Evolutionary conservation across 2,888 invertebrate genomes (phyloP).

Genomic region (Drosophila tanythrix): DNA sequence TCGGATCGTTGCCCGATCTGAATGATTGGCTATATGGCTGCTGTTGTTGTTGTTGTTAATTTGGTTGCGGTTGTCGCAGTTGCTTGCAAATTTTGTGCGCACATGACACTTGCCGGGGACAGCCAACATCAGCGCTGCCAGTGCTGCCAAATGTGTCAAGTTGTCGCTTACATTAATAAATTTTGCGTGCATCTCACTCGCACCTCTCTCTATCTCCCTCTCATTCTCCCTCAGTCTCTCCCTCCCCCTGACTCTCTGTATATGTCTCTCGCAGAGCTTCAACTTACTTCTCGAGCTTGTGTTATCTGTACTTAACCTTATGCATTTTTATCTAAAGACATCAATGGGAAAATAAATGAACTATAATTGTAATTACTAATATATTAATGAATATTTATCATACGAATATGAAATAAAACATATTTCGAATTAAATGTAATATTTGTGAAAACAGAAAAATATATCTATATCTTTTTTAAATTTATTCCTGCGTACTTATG

Average conservation of each 20-base stretch:
- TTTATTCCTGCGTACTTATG: background rate
- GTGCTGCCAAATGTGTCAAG: constrained; percentile 79
- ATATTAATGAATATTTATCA: background rate
- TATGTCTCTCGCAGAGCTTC: background rate
- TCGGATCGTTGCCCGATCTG: constrained; percentile 65
- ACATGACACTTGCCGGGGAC: constrained; percentile 73
- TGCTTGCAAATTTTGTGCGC: constrained; percentile 76
- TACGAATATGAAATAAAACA: background rate
- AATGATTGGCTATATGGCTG: constrained; percentile 62
- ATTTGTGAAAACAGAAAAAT: background rate
- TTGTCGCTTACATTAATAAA: constrained; percentile 73
- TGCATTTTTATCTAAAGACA: background rate
- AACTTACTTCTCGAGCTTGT: constrained; percentile 4
- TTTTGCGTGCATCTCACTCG: constrained; percentile 63
- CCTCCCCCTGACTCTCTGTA: background rate
- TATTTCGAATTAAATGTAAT: background rate
- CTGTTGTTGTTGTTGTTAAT: constrained; percentile 46
- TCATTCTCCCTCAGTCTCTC: background rate
- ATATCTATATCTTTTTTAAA: background rate
- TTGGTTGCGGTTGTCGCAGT: constrained; percentile 63
- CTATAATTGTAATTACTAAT: background rate
- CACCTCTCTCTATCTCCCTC: background rate
- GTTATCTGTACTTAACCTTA: background rate
- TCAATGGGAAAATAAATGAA: background rate
- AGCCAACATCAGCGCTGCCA: constrained; percentile 77